phyloP scores from a whole-genome alignment of 2,113 vertebrate genomes.

The Hirundichthys speculiger region DNA sequence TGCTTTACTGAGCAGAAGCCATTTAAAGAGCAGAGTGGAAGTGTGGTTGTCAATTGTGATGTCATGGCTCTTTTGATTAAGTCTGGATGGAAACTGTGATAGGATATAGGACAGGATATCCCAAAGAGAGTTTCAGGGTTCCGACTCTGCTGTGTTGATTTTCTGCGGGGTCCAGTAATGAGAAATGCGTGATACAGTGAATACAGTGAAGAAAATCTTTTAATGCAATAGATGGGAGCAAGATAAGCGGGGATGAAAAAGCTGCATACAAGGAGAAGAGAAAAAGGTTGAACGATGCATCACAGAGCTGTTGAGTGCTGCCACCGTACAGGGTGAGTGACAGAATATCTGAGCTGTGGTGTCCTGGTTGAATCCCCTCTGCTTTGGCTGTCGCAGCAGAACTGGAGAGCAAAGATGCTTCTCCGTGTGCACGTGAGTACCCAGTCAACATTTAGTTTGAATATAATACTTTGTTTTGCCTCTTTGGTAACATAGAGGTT shows the following conservation, averaged over 20 bases:
- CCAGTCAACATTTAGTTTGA: too few species aligned
- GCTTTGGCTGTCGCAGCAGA: slow-evolving; percentile 30
- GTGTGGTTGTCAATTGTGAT: background rate
- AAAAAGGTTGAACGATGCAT: slow-evolving; percentile 23
- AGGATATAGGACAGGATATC: background rate
- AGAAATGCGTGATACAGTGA: slow-evolving; percentile 28
- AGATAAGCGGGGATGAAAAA: slow-evolving; percentile 43
- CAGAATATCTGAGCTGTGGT: slow-evolving; percentile 55
- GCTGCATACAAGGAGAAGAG: slow-evolving; percentile 10
- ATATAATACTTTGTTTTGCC: too few species aligned
- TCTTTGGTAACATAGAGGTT: too few species aligned
- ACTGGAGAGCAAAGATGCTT: background rate
- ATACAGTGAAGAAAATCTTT: background rate
- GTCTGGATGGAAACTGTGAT: slow-evolving; percentile 6
- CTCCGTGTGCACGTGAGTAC: too few species aligned
- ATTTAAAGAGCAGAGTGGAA: slow-evolving; percentile 21
- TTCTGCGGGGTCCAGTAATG: slow-evolving; percentile 31
- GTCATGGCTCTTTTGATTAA: slow-evolving; percentile 20
- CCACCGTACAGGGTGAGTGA: slow-evolving; percentile 41
- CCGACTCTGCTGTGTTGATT: slow-evolving; percentile 2
- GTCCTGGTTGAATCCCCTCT: slow-evolving; percentile 41
- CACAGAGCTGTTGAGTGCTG: slow-evolving; percentile 29
- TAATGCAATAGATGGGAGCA: slow-evolving; percentile 30
- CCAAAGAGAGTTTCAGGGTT: slow-evolving; percentile 1
- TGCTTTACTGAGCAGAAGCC: background rate